These are phyloP conservation scores for Mixornis gularis DNA, from an alignment of 2,113 vertebrate genomes.

Conservation along the genomic window DNA sequence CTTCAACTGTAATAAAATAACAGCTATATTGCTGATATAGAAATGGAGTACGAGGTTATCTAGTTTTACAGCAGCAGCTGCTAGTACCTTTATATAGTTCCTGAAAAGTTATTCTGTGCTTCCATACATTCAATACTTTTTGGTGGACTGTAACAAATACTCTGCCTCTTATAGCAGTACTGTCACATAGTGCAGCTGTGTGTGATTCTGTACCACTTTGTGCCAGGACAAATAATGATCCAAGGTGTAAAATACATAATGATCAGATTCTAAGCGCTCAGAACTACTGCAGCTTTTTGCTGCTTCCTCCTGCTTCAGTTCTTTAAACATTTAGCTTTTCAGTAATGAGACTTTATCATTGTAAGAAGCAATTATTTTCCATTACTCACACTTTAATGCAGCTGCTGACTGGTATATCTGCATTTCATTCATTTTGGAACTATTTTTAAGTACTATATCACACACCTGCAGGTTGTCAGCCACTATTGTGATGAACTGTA, in stretches of 20 bases:
- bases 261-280: neutral
- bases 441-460: slow-evolving; percentile 4
- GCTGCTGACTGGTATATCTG: neutral
- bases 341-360: neutral
- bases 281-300: neutral
- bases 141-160: neutral
- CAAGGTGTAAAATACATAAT: neutral
- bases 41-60: neutral
- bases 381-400: neutral
- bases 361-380: slow-evolving; percentile 33
- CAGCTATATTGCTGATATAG: neutral
- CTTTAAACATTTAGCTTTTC: slow-evolving; percentile 1
- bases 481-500: neutral
- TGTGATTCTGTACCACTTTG: neutral
- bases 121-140: neutral
- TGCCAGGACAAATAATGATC: neutral
- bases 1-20: slow-evolving; percentile 1
- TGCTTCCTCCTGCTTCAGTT: neutral
- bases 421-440: slow-evolving; percentile 20
- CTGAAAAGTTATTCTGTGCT: neutral
- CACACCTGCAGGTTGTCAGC: slow-evolving; percentile 9
- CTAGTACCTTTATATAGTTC: neutral
- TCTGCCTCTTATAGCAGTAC: neutral
- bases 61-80: neutral
- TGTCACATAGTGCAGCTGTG: neutral